Conservation (phyloP, 2,888 invertebrate genomes). For the Nephrotoma appendiculata region DNA sequence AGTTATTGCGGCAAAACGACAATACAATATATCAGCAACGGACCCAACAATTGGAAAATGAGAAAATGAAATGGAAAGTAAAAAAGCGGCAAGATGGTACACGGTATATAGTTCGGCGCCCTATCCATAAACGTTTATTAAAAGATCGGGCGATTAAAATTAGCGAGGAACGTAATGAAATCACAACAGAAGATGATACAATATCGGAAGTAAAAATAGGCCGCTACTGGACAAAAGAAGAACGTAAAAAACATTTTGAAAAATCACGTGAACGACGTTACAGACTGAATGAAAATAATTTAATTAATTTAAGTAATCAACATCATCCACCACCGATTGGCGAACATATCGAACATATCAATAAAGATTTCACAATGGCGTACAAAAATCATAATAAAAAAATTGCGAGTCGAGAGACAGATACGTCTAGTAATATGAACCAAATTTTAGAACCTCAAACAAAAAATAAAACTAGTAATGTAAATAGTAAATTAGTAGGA, state of each 20-base stretch:
- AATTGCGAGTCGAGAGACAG: neutral
- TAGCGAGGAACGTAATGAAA: conserved; percentile 46
- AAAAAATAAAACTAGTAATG: conserved; percentile 2
- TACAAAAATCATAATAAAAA: neutral
- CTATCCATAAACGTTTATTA: conserved; percentile 48
- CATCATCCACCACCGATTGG: conserved; percentile 23
- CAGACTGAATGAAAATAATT: conserved; percentile 26
- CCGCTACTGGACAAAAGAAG: conserved; percentile 62
- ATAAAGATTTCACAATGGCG: conserved; percentile 18
- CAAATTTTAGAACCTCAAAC: conserved; percentile 22
- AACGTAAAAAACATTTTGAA: conserved; percentile 57
- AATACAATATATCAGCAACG: conserved; percentile 1
- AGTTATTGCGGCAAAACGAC: conserved; percentile 12
- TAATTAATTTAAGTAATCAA: conserved; percentile 16
- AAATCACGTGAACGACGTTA: conserved; percentile 45
- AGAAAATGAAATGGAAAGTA: conserved; percentile 56
- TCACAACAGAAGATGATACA: conserved; percentile 64
- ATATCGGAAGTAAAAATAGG: conserved; percentile 62
- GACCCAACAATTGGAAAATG: conserved; percentile 10
- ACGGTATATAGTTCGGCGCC: conserved; percentile 58
- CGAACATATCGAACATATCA: conserved; percentile 31
- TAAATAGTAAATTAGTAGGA: conserved; percentile 38
- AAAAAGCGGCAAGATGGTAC: conserved; percentile 62
- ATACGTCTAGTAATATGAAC: neutral
- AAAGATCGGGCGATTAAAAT: conserved; percentile 52